A percentile compares a stretch with the other conserved stretches of the same genome.
Evolutionary conservation across 2,113 vertebrate species (phyloP).

Genomic region (Dipodomys stephensi): DNA sequence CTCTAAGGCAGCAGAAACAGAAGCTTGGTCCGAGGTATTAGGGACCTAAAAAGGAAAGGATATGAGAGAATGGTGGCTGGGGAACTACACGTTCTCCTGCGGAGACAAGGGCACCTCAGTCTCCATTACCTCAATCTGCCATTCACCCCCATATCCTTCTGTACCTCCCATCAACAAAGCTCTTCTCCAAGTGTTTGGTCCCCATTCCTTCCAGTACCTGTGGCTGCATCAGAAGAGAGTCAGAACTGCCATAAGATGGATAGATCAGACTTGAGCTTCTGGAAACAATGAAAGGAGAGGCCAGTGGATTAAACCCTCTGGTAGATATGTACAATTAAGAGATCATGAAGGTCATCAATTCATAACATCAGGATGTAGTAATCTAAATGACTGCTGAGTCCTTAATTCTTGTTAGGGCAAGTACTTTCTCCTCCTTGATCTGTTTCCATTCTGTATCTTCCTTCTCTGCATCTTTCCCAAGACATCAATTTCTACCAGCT

Average conservation of each 20-base stretch:
- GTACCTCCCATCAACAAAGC: not conserved
- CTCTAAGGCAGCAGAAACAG: constrained; percentile 30
- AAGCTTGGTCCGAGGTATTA: not conserved
- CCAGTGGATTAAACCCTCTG: not conserved
- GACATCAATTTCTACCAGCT: not conserved
- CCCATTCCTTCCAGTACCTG: constrained; percentile 23
- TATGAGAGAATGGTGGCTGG: not conserved
- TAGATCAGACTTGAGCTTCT: constrained; percentile 35
- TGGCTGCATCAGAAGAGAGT: constrained; percentile 15
- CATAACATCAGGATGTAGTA: not conserved
- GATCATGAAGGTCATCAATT: not conserved
- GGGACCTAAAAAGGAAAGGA: constrained; percentile 47
- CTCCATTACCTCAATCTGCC: not conserved
- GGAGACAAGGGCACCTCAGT: not conserved
- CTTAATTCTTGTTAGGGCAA: not conserved
- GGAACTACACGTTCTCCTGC: not conserved
- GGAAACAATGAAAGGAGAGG: constrained; percentile 45
- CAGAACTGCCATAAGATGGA: not conserved
- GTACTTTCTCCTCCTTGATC: not conserved
- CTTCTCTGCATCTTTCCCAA: not conserved
- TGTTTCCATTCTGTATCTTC: not conserved
- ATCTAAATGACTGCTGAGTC: not conserved
- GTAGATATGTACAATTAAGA: not conserved
- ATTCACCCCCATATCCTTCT: not conserved
- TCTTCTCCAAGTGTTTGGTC: not conserved